These are phyloP conservation scores for Sula dactylatra DNA, from an alignment of 2,113 vertebrate species.

Conservation along the genomic window DNA sequence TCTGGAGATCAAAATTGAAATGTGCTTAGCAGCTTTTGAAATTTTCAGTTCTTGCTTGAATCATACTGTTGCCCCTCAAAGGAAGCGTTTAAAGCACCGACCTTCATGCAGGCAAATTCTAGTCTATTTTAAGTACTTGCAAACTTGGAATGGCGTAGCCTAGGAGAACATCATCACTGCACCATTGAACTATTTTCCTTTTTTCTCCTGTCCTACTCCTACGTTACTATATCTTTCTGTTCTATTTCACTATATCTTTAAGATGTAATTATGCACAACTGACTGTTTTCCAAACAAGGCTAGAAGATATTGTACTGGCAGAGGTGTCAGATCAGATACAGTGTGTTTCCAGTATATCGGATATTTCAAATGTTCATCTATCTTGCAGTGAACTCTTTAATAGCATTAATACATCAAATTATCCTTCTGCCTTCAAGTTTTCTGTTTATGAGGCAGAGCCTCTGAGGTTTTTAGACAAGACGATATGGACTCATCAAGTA, in stretches of 20 bases:
- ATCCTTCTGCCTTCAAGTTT: background rate
- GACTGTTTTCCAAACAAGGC: background rate
- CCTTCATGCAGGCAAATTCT: background rate
- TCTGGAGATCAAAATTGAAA: background rate
- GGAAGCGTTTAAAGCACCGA: background rate
- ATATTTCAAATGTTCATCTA: background rate
- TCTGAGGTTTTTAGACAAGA: background rate
- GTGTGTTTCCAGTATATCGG: background rate
- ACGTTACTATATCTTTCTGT: background rate
- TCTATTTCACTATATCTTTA: background rate
- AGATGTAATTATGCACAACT: background rate
- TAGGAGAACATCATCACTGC: background rate
- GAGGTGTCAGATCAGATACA: background rate
- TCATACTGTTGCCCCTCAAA: background rate
- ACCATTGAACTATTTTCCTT: background rate
- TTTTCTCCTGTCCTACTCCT: background rate
- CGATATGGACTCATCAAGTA: background rate
- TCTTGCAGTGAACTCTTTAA: background rate
- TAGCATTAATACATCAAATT: background rate
- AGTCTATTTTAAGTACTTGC: background rate
- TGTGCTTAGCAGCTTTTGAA: background rate
- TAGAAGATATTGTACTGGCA: background rate
- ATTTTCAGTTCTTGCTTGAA: background rate
- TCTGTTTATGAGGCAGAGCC: background rate
- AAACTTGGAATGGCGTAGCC: background rate